Evolutionary conservation across 2,113 vertebrate species (phyloP), one percentile per base, ranked within the genome.

Genomic region (Lathamus discolor): DNA sequence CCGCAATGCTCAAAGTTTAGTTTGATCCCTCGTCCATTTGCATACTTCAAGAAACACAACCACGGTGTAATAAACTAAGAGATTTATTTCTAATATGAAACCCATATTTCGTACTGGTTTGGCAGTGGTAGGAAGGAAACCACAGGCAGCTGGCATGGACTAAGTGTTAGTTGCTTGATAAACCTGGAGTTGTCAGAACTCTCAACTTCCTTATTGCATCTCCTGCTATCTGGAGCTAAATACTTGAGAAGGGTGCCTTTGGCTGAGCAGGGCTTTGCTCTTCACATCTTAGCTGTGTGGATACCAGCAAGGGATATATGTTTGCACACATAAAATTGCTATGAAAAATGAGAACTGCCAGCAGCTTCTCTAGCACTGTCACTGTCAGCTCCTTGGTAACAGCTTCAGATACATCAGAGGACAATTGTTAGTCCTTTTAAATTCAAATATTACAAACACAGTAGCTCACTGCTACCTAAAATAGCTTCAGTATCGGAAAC

Each of bases 1-100:
- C 64, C 35, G 24, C 35, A 48, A 18, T 6, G 35, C n/a, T 2
- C 74, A 43, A 46, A 61, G 86, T 83, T 83, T 83, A 88, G 69
- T 57, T 73, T 88, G 29, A 68, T 43, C 54, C 69, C 80, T 88
- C n/a, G 14, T 11, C 22, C 18, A 84, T 84, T 81, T 39, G 31
- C 66, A 33, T 64, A n/a, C 69, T 87, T 87, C 11, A 89, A 59
- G 91, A 78, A 91, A 84, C 46, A 78, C 1, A 2, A 83, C 61
- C 73, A 29, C 48, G 77, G 59, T 92, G 86, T 94, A 91, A 84
- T 75, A 88, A 31, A 48, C 55, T 48, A 91, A 37, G 80, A 92
- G 64, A 92, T 95, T 75, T 76, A 86, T 92, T 97, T 89, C 92
- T 82, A 83, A 85, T 90, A 81, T 75, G 80, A 95, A 94, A 90